Evolutionary conservation across 2,113 vertebrate species (phyloP).

Genomic region (Psettodes erumei): DNA sequence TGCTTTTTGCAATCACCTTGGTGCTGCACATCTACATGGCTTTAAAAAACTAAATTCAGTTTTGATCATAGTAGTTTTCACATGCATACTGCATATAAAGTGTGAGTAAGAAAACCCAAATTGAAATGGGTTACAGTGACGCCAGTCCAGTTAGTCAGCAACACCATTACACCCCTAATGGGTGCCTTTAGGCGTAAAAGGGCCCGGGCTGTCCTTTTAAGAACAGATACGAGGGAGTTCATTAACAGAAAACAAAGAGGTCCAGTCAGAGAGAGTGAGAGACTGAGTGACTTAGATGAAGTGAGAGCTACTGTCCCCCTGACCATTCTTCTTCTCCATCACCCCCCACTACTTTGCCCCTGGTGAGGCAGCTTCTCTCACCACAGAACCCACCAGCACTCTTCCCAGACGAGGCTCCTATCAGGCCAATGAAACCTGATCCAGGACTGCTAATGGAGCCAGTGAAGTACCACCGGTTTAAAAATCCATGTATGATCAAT

Average conservation of each 20-base stretch:
- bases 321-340: constrained; percentile 45
- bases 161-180: constrained; percentile 80
- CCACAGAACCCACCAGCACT: constrained; percentile 74
- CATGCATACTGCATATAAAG: background rate
- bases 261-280: constrained; percentile 72
- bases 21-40: background rate
- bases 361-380: constrained; percentile 65
- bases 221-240: constrained; percentile 82
- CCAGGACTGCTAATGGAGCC: constrained; percentile 83
- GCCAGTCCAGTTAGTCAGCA: constrained; percentile 79
- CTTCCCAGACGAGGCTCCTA: constrained; percentile 78
- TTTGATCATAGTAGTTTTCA: background rate
- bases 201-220: constrained; percentile 78
- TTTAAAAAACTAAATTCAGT: no score
- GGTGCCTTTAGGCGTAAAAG: constrained; percentile 74
- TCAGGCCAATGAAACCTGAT: constrained; percentile 84
- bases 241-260: constrained; percentile 86
- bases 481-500: constrained; percentile 87
- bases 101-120: constrained; percentile 11
- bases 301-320: constrained; percentile 52
- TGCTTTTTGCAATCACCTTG: background rate
- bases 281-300: constrained; percentile 63
- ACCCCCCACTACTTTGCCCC: constrained; percentile 37
- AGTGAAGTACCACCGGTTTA: constrained; percentile 77
- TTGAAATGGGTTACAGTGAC: constrained; percentile 61